These are phyloP conservation scores for Vultur gryphus DNA, from an alignment of 2,797 vertebrate species.

Conservation along the genomic window DNA sequence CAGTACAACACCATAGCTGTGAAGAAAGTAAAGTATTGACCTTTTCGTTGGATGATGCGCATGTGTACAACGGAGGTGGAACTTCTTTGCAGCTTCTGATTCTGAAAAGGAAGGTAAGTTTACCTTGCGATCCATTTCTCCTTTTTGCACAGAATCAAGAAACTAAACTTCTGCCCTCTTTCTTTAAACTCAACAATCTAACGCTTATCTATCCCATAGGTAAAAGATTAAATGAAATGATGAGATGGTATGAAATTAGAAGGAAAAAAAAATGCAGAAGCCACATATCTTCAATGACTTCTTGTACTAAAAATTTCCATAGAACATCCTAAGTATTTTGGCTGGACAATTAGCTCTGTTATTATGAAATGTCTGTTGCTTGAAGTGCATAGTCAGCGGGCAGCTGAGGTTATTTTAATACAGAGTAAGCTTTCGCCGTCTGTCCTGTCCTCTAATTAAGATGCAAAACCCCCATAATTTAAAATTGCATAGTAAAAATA, in stretches of 20 bases:
- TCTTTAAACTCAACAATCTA: background rate
- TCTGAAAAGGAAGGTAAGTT: background rate
- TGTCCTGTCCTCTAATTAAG: conserved; percentile 15
- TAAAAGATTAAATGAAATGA: background rate
- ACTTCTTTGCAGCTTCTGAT: background rate
- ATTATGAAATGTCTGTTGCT: background rate
- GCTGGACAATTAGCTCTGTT: background rate
- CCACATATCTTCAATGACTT: background rate
- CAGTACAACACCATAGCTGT: background rate
- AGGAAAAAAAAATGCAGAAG: background rate
- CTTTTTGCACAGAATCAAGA: background rate
- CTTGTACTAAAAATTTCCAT: background rate
- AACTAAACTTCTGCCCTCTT: background rate
- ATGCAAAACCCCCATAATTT: background rate
- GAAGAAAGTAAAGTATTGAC: background rate
- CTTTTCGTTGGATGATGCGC: background rate
- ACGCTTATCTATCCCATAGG: background rate
- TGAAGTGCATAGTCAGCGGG: background rate
- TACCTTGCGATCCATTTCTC: background rate
- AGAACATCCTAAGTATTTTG: background rate
- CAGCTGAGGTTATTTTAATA: conserved; percentile 10
- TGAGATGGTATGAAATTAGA: background rate
- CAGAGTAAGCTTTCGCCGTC: background rate
- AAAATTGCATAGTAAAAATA: background rate
- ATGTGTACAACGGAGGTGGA: background rate